These are phyloP conservation scores for Diabrotica balteata DNA, from an alignment of 2,888 invertebrate genomes.

Conservation along the genomic window DNA sequence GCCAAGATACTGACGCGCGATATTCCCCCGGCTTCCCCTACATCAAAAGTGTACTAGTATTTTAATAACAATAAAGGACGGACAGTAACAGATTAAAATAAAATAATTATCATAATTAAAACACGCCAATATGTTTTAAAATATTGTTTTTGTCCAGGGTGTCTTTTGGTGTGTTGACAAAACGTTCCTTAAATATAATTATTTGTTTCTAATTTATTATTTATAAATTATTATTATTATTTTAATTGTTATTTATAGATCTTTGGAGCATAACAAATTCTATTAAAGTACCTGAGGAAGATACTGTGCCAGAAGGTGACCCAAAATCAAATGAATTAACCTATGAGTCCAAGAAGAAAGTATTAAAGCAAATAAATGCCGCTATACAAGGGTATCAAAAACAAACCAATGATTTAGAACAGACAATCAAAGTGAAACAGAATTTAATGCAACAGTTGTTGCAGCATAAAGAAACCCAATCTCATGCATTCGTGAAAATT, in stretches of 20 bases:
- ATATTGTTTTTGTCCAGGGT: too few species aligned
- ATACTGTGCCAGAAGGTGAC: constrained; percentile 39
- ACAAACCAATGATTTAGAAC: constrained; percentile 74
- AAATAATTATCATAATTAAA: too few species aligned
- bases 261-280: constrained; percentile 30
- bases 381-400: constrained; percentile 53
- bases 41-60: too few species aligned
- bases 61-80: too few species aligned
- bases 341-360: constrained; percentile 51
- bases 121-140: too few species aligned
- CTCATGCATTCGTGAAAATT: constrained; percentile 66
- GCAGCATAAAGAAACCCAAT: constrained; percentile 66
- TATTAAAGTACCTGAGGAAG: constrained; percentile 45
- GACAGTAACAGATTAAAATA: too few species aligned
- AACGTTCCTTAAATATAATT: neutral
- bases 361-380: constrained; percentile 52
- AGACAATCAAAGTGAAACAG: constrained; percentile 73
- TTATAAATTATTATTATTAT: neutral
- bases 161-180: neutral
- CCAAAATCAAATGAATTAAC: constrained; percentile 40
- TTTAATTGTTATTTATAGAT: constrained; percentile 1
- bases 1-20: too few species aligned
- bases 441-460: constrained; percentile 75
- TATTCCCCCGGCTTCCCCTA: too few species aligned
- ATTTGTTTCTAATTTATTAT: neutral